These are phyloP conservation scores for Andrena hattorfiana DNA, from an alignment of 2,888 invertebrate species.

Conservation along the genomic window DNA sequence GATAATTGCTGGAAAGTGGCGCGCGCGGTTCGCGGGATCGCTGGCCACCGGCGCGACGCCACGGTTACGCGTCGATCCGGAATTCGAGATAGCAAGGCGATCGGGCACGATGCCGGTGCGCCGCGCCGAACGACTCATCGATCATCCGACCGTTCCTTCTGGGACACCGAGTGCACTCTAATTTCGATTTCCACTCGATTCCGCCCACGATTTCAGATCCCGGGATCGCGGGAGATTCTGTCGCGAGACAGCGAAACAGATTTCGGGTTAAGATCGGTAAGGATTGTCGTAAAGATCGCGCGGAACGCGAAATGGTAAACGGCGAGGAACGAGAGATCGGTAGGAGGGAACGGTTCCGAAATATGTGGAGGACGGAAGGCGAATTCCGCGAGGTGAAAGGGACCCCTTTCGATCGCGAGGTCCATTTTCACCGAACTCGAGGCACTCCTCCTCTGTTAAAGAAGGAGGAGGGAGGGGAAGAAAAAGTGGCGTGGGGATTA, in stretches of 20 bases:
- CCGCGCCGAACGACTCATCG: slow-evolving; percentile 10
- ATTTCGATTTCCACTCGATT: not conserved
- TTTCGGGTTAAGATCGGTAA: too few relatives aligned
- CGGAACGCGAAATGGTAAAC: too few relatives aligned
- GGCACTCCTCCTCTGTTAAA: slow-evolving; percentile 5
- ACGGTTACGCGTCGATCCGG: slow-evolving; percentile 24
- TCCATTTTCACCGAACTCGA: slow-evolving; percentile 56
- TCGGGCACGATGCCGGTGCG: slow-evolving; percentile 4
- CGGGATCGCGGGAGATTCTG: not conserved
- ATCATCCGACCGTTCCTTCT: slow-evolving; percentile 6
- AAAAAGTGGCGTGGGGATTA: slow-evolving; percentile 38
- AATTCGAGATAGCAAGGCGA: slow-evolving; percentile 28
- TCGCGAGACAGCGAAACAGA: not conserved
- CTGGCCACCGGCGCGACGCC: slow-evolving; percentile 45
- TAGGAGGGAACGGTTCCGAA: slow-evolving; percentile 18
- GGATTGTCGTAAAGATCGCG: too few relatives aligned
- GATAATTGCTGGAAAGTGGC: slow-evolving; percentile 81
- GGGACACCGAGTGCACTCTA: slow-evolving; percentile 20
- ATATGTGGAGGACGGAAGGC: slow-evolving; percentile 36
- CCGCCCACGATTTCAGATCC: not conserved
- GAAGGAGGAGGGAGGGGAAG: not conserved
- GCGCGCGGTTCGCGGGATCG: slow-evolving; percentile 72
- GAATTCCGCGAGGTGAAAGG: slow-evolving; percentile 63
- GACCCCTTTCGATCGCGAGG: slow-evolving; percentile 51
- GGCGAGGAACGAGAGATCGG: not conserved